phyloP scores from a whole-genome alignment of 2,888 invertebrate genomes.

The Xylophagus ater region DNA sequence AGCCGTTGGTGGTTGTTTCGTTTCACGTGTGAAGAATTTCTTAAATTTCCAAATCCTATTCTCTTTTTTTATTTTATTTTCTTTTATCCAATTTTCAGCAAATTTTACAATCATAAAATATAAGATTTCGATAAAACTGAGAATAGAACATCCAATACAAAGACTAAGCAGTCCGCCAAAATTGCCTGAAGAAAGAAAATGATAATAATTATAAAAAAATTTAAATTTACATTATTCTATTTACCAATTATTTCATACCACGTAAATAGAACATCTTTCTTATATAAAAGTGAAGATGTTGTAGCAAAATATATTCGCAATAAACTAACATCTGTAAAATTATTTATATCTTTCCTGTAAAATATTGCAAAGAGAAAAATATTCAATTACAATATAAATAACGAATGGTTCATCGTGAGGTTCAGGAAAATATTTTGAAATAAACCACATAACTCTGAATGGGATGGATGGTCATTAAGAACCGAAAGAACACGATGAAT shows the following conservation, averaged over 20 bases:
- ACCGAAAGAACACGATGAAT: not conserved
- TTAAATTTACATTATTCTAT: constrained; percentile 21
- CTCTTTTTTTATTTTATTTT: too few species aligned
- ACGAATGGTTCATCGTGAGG: too few species aligned
- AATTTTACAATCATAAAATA: constrained; percentile 42
- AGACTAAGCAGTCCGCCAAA: constrained; percentile 48
- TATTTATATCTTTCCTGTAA: constrained; percentile 10
- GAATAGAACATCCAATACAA: constrained; percentile 46
- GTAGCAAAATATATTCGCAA: constrained; percentile 16
- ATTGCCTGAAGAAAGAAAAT: constrained; percentile 39
- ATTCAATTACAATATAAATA: not conserved
- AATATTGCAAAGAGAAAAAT: not conserved
- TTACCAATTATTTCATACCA: constrained; percentile 50
- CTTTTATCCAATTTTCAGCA: constrained; percentile 9
- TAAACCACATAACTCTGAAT: too few species aligned
- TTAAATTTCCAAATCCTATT: too few species aligned
- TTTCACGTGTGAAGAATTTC: too few species aligned
- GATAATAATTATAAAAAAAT: not conserved
- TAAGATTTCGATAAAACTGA: constrained; percentile 43
- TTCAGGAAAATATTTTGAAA: too few species aligned
- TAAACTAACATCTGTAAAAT: constrained; percentile 14
- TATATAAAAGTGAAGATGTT: constrained; percentile 38
- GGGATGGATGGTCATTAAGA: not conserved
- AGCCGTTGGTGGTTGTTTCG: too few species aligned
- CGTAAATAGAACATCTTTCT: constrained; percentile 44